Evolutionary conservation across 2,888 invertebrate species (phyloP), one percentile per base, ranked within the genome.

Genomic region (Meganola albula): DNA sequence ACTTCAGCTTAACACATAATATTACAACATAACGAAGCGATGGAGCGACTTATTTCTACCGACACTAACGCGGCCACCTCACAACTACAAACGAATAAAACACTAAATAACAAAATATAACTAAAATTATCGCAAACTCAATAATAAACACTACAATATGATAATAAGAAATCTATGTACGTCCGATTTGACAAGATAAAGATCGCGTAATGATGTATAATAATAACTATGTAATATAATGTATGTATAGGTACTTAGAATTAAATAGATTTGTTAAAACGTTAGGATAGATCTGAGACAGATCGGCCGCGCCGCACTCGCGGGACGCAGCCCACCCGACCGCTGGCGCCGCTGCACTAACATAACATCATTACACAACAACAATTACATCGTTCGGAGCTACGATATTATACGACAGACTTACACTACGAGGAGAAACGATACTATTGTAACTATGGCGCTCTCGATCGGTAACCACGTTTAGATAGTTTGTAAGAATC

Each of bases 101-200:
- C 66, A 84, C 84, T 83, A 84, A 84, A 84, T 83, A 84, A 84
- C 84, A 82, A 76, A 72, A 75, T 65, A 57, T n/a, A 65, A 76
- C 74, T 74, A 73, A 80, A 69, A 70, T 67, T 69, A 78, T 59
- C 67, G 71, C 75, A 80, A 82, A 80, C 72, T 80, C 71, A 58
- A 61, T 67, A 67, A 65, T 58, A 64, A 67, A 71, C 65, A 63
- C 63, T 73, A 20, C 20, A 20, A 20, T 20, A 20, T 20, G 3
- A 20, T 5, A 16, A 16, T 16, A 5, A 20, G n/a, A 20, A 20
- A 3, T 20, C 20, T 20, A 74, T 66, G 65, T 66, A 74, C 66
- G 65, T 66, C 60, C 58, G 65, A 73, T 72, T 74, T 54, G 66
- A 74, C 76, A 79, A 63, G 52, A 68, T 69, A 71, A 69, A 67